Evolutionary conservation across 2,888 invertebrate species (phyloP).

Genomic region (Andrena flavipes): DNA sequence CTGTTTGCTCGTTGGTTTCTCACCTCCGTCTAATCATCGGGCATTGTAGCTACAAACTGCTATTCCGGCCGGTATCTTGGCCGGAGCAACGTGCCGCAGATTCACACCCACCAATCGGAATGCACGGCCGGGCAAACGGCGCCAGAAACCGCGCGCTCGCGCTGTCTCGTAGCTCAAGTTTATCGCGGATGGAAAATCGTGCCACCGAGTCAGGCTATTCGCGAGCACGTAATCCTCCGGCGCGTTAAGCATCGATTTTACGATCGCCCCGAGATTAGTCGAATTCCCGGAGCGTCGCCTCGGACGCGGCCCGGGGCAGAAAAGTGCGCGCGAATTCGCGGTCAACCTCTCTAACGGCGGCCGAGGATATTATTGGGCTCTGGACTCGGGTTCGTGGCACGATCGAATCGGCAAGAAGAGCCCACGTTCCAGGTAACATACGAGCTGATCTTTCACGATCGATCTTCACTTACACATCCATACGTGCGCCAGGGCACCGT

Average conservation of each 20-base stretch:
- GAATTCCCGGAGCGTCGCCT: conserved; percentile 4
- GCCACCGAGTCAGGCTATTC: conserved; percentile 20
- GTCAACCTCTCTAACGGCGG: conserved; percentile 20
- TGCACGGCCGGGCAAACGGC: conserved; percentile 67
- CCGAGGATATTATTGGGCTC: conserved; percentile 46
- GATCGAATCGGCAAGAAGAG: conserved; percentile 61
- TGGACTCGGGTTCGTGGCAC: conserved; percentile 45
- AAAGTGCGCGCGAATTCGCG: conserved; percentile 15
- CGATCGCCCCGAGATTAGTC: conserved; percentile 9
- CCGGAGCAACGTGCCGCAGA: conserved; percentile 47
- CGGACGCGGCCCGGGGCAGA: neutral
- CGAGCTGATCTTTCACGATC: conserved; percentile 81
- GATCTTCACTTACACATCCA: conserved; percentile 63
- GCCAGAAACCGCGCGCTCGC: conserved; percentile 33
- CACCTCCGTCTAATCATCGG: neutral
- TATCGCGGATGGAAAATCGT: conserved; percentile 58
- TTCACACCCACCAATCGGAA: conserved; percentile 76
- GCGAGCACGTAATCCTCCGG: conserved; percentile 11
- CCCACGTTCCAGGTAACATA: conserved; percentile 63
- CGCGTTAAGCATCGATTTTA: conserved; percentile 34
- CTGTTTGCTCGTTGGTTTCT: neutral
- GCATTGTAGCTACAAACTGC: conserved; percentile 7
- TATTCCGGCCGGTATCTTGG: conserved; percentile 12
- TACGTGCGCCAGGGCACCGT: conserved; percentile 39
- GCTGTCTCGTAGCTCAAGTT: conserved; percentile 45